Conservation (phyloP, 2,113 vertebrate genomes). For the Saguinus imperator region DNA sequence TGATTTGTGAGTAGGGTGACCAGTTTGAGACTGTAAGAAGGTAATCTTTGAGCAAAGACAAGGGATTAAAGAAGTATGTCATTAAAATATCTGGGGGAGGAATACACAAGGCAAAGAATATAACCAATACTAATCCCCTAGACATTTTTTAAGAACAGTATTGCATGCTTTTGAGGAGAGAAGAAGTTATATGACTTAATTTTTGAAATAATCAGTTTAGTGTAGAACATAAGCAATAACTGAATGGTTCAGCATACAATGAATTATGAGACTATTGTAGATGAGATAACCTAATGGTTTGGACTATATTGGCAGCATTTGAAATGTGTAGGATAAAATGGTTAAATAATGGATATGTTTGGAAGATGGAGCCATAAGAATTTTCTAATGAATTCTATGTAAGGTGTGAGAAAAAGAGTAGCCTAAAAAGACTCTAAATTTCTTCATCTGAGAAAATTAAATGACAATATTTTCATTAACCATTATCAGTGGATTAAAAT, state of each 20-base stretch:
- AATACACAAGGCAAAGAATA: not conserved
- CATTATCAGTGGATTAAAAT: not conserved
- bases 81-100: not conserved
- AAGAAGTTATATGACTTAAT: not conserved
- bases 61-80: not conserved
- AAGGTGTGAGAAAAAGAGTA: not conserved
- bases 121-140: not conserved
- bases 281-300: not conserved
- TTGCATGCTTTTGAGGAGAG: too few species aligned
- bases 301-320: not conserved
- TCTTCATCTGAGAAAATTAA: not conserved
- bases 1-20: not conserved
- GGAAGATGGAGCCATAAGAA: not conserved
- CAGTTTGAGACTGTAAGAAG: not conserved
- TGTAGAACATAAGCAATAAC: not conserved
- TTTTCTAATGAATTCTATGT: not conserved
- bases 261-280: not conserved
- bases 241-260: not conserved
- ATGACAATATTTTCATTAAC: not conserved
- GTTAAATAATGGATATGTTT: not conserved
- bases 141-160: not conserved
- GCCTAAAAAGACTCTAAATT: not conserved
- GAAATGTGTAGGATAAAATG: not conserved
- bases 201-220: not conserved
- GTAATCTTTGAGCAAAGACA: not conserved